Evolutionary conservation across 1,140 invertebrate genomes (phyloP), one percentile per base, ranked within the genome.

Genomic region (Lutraria rhynchaena): DNA sequence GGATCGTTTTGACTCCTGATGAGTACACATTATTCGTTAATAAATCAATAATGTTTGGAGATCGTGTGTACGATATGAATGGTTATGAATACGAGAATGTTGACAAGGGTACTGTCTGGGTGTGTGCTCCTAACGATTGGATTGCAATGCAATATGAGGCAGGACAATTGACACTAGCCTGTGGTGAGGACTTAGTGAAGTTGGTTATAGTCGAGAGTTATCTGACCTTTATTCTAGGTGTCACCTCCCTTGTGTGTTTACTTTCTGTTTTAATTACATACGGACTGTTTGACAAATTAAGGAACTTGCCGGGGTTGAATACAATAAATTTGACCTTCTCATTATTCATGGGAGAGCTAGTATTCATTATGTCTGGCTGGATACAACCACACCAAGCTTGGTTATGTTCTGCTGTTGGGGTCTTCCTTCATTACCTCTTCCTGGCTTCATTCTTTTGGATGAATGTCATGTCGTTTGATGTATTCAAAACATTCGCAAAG

Each of bases 381-480:
- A 51, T 82, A 11, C 60, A 80, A 11, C 74, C 58, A 0, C 51
- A 82, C 19, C 19, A 51, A 51, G 63, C 82, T 33, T 86, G 85
- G 78, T 58, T 87, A 19, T 92, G 92, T 77, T 78, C 78, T 9
- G 86, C 89, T 0, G 87, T 93, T 19, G 94, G 93, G 0, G 87
- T 94, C 0, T 65, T 90, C 19, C 92, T 93, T 2, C 94, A 94
- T 80, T 95, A 93, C 86, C 86, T 92, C 37, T 94, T 94, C 85
- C 89, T 95, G 33, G 91, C 93, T 0, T 92, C 94, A 0, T 95
- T 95, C 84, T 93, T 93, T 76, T 95, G 94, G 94, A 94, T 94
- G 93, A 93, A 93, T 57, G 92, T 94, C 1, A 93, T 95, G 90
- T 92, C 94, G 0, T 95, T 93, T 86, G 94, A 95, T 84, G 92